Evolutionary conservation across 2,888 invertebrate genomes (phyloP).

Genomic region (Cryptus armator): DNA sequence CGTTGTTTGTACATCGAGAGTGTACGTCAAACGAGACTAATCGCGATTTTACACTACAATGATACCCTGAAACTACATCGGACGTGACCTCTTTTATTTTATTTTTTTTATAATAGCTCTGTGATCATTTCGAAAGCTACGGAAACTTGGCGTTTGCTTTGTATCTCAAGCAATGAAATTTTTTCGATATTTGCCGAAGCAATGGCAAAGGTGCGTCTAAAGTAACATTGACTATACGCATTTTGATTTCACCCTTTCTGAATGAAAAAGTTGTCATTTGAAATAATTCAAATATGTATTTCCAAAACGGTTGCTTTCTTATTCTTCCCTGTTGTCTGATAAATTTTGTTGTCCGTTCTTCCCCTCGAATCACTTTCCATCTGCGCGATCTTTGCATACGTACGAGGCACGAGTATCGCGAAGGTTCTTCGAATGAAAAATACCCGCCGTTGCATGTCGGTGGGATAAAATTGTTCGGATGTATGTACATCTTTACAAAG

Average conservation of each 20-base stretch:
- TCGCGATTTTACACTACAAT: slow-evolving; percentile 29
- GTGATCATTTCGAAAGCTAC: no score
- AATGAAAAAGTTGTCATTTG: not conserved
- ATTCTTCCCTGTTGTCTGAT: not conserved
- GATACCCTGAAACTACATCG: slow-evolving; percentile 1
- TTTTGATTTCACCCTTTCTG: not conserved
- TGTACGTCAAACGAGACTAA: slow-evolving; percentile 34
- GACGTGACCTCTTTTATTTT: not conserved
- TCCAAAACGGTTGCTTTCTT: not conserved
- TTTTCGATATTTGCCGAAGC: slow-evolving; percentile 4
- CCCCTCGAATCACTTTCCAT: not conserved
- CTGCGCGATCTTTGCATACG: not conserved
- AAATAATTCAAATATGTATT: not conserved
- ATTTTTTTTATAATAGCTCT: not conserved
- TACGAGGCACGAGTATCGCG: not conserved
- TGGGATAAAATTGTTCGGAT: slow-evolving; percentile 8
- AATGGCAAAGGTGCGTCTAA: not conserved
- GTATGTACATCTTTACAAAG: slow-evolving; percentile 18
- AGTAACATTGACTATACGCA: not conserved
- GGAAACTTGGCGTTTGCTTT: not conserved
- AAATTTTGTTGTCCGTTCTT: not conserved
- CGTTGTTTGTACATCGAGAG: slow-evolving; percentile 11
- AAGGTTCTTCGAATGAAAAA: slow-evolving; percentile 4
- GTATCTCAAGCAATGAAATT: slow-evolving; percentile 23
- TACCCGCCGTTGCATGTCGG: not conserved